Percentiles rank a stretch among this genome's conserved stretches.
These are phyloP conservation scores for Corythornis vintsioides DNA, from an alignment of 2,113 vertebrate genomes.

Conservation along the genomic window DNA sequence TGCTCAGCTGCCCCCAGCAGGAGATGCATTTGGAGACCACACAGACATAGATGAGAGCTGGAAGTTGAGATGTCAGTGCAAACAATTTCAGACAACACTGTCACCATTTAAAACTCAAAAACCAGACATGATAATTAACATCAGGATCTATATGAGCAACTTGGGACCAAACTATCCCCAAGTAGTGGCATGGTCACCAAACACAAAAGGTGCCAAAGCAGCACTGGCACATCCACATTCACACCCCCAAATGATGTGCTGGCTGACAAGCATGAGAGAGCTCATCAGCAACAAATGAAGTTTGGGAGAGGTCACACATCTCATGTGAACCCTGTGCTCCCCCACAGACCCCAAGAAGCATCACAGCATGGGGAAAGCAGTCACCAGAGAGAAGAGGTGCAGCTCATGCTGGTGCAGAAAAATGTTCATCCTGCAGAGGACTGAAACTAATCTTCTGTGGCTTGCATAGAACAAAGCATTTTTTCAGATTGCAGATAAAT, in stretches of 20 bases:
- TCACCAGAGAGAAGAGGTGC: not conserved
- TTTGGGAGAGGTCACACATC: not conserved
- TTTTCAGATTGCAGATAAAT: not conserved
- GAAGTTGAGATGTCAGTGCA: not conserved
- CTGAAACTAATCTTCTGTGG: not conserved
- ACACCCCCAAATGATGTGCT: not conserved
- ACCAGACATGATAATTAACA: not conserved
- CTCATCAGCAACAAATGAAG: not conserved
- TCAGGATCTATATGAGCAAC: not conserved
- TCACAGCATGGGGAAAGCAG: not conserved
- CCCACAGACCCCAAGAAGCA: not conserved
- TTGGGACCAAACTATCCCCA: not conserved
- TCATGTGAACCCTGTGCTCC: not conserved
- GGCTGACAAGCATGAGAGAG: too few species aligned
- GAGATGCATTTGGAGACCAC: not conserved
- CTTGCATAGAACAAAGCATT: not conserved
- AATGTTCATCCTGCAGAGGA: not conserved
- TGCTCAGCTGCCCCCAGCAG: not conserved
- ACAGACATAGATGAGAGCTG: not conserved
- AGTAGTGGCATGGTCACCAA: not conserved
- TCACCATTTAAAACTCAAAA: not conserved
- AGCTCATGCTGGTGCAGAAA: not conserved
- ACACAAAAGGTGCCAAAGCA: not conserved
- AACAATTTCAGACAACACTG: not conserved
- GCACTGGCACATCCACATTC: accelerated